Base-by-base conservation (phyloP, 1,140 invertebrate species). In the Reticulitermes speratus region DNA sequence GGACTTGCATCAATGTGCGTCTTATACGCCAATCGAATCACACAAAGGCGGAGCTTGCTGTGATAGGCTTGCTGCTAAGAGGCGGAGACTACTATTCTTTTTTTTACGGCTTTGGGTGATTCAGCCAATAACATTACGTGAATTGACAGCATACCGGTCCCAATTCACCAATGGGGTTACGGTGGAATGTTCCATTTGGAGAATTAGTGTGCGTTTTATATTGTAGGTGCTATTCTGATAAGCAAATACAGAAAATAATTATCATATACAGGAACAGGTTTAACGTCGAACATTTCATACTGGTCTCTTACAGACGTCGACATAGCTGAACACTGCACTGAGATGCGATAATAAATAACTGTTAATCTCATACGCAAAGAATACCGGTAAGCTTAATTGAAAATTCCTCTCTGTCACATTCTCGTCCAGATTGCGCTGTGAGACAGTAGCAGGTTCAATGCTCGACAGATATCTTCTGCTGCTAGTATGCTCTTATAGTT, bases 1-100 rank as follows among this genome's bases (percentile, higher is more conserved):
- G 7, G 65, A 75, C 25, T n/a, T 30, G 7, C 65, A 30, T 75
- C 65, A n/a, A 75, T 75, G 65, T 30, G 65, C 14, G 44, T 84
- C 23, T 84, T 30, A 84, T 44, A 32, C 83, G 44, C 83, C 83
- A 84, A 84, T 84, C 83, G 83, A 84, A 84, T 84, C 38, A 84
- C 32, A 19, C 25, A 21, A 25, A 21, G 83, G 83, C n/a, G 83
- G 83, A 44, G 83, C 83, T 2, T 84, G 21, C 44, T 44, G 25
- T 45, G 44, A 75, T 44, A 44, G 83, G 83, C 83, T n/a, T 45
- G 48, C 8, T 19, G 3, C 25, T 44, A 7, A 19, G 32, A 52
- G 83, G 83, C 83, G 83, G 83, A 19, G n/a, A 8, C 25, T 30
- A 14, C n/a, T 30, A 25, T 75, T 75, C 65, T 75, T 30, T 75